Percentiles rank a stretch among this genome's conserved stretches.
Conservation (phyloP, 2,888 invertebrate genomes). For the Lithosia quadra region DNA sequence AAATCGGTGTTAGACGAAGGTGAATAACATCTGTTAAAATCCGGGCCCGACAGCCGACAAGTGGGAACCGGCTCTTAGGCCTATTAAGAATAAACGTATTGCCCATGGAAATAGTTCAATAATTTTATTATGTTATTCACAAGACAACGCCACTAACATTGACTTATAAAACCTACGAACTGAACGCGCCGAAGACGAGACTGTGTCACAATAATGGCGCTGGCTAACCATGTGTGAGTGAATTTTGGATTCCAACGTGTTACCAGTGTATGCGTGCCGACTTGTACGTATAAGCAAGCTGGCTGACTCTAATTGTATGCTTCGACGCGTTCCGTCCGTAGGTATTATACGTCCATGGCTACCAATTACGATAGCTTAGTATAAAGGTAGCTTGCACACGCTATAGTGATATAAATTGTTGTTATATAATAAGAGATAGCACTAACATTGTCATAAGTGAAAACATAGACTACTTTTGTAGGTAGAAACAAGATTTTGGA, state of each 20-base stretch:
- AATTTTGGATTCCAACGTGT: too few species aligned
- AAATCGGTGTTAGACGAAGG: not conserved
- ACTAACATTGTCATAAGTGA: constrained; percentile 3
- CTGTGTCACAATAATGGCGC: too few species aligned
- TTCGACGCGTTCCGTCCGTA: too few species aligned
- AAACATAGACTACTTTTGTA: not conserved
- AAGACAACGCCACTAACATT: not conserved
- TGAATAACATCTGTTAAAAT: not conserved
- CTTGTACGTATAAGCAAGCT: too few species aligned
- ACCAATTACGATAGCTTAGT: not conserved
- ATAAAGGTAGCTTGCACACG: constrained; percentile 2
- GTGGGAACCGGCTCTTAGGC: not conserved
- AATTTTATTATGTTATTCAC: not conserved
- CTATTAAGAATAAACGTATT: not conserved
- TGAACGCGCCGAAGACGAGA: too few species aligned
- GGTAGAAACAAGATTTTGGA: not conserved
- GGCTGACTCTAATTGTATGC: too few species aligned
- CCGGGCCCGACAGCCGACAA: not conserved
- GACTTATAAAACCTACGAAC: too few species aligned
- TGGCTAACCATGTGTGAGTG: too few species aligned
- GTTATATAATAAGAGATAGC: not conserved
- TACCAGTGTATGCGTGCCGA: too few species aligned
- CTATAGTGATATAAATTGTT: not conserved
- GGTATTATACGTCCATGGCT: too few species aligned
- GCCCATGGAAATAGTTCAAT: not conserved